Evolutionary conservation across 2,888 invertebrate species (phyloP).

Genomic region (Chymomyza amoena): DNA sequence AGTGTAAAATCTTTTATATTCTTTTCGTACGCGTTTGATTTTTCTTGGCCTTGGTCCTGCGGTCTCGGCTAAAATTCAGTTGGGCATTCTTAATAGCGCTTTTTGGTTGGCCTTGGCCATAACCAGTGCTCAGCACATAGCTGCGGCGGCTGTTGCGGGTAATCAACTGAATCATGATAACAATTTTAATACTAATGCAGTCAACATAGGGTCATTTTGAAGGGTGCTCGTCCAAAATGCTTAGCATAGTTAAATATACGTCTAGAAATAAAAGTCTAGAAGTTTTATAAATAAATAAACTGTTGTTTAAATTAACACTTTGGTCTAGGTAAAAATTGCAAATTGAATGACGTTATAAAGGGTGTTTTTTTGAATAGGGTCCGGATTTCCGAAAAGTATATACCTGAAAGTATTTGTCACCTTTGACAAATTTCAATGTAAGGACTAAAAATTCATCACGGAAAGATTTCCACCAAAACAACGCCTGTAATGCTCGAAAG

Average conservation of each 20-base stretch:
- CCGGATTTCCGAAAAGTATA: no score
- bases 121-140: background rate
- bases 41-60: background rate
- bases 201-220: background rate
- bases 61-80: background rate
- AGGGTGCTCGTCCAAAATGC: background rate
- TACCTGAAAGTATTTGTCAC: no score
- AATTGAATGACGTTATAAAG: no score
- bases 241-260: background rate
- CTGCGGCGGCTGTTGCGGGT: conserved; percentile 6
- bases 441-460: no score
- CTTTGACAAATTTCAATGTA: no score
- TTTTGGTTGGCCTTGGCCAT: background rate
- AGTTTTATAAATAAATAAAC: background rate
- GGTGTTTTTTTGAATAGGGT: no score
- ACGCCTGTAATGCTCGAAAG: no score
- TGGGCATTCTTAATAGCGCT: background rate
- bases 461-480: no score
- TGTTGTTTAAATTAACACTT: background rate
- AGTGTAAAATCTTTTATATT: conserved; percentile 13
- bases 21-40: conserved; percentile 2
- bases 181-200: conserved; percentile 7
- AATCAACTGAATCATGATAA: conserved; percentile 13
- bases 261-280: background rate
- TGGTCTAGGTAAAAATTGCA: background rate